These are phyloP conservation scores for Sepiola atlantica DNA, from an alignment of 2,888 invertebrate species.

Conservation along the genomic window DNA sequence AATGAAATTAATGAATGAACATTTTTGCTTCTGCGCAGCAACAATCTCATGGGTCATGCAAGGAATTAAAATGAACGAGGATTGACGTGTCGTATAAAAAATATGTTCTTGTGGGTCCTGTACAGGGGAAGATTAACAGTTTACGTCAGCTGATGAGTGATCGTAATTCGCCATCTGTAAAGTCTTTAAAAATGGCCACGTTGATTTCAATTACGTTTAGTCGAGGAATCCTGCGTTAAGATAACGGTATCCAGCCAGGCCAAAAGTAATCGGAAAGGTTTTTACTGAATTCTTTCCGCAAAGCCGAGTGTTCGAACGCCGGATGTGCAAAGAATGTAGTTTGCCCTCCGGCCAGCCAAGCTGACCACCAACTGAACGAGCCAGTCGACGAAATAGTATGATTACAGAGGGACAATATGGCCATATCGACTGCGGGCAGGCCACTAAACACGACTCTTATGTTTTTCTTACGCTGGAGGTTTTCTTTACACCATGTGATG, in stretches of 20 bases:
- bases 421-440: background rate
- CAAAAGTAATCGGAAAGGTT: slow-evolving; percentile 5
- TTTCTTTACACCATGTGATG: background rate
- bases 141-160: no score
- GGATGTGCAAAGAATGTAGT: background rate
- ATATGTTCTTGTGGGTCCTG: no score
- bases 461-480: background rate
- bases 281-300: background rate
- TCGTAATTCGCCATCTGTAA: no score
- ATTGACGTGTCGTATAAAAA: no score
- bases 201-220: background rate
- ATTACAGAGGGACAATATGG: background rate
- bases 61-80: no score
- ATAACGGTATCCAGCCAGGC: background rate
- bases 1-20: no score
- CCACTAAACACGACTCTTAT: background rate
- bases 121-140: no score
- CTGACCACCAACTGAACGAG: background rate
- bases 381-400: background rate
- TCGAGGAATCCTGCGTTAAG: background rate
- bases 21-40: no score
- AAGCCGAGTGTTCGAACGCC: background rate
- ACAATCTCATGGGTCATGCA: no score
- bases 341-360: background rate
- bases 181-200: background rate